phyloP scores from a whole-genome alignment of 2,888 invertebrate species.

The Piscicola geometra region DNA sequence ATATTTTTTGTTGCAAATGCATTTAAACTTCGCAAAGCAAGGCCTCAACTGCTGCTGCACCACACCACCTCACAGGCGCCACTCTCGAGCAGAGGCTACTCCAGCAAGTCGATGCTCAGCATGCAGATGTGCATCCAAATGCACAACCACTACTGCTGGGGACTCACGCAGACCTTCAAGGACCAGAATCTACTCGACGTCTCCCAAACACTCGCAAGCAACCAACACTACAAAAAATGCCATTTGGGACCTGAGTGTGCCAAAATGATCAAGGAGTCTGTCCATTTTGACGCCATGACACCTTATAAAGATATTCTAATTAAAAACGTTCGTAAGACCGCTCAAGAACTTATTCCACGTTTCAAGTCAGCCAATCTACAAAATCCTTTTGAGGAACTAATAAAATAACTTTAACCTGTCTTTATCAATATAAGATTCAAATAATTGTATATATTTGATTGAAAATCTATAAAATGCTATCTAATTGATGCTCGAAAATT shows the following conservation, averaged over 20 bases:
- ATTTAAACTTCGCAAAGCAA: too few relatives aligned
- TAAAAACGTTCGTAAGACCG: not conserved
- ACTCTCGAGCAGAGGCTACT: slow-evolving; percentile 20
- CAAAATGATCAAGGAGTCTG: not conserved
- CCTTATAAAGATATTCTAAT: slow-evolving; percentile 2
- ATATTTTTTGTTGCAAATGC: too few relatives aligned
- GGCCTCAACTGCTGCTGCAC: too few relatives aligned
- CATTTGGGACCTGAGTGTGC: slow-evolving; percentile 37
- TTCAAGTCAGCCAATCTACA: not conserved
- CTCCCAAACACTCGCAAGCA: slow-evolving; percentile 20
- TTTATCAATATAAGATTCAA: too few relatives aligned
- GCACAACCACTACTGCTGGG: slow-evolving; percentile 39
- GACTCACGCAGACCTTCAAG: slow-evolving; percentile 9
- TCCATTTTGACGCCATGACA: slow-evolving; percentile 10
- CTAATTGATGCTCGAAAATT: too few relatives aligned
- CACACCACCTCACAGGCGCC: too few relatives aligned
- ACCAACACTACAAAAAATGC: slow-evolving; percentile 38
- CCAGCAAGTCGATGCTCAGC: slow-evolving; percentile 33
- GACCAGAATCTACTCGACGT: not conserved
- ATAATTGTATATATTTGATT: too few relatives aligned
- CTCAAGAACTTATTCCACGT: not conserved
- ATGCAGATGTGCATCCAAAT: slow-evolving; percentile 31
- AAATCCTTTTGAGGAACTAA: slow-evolving; percentile 11
- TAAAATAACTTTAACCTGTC: not conserved
- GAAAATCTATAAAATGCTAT: too few relatives aligned